phyloP scores from a whole-genome alignment of 2,113 vertebrate genomes.

The Pionites leucogaster region DNA sequence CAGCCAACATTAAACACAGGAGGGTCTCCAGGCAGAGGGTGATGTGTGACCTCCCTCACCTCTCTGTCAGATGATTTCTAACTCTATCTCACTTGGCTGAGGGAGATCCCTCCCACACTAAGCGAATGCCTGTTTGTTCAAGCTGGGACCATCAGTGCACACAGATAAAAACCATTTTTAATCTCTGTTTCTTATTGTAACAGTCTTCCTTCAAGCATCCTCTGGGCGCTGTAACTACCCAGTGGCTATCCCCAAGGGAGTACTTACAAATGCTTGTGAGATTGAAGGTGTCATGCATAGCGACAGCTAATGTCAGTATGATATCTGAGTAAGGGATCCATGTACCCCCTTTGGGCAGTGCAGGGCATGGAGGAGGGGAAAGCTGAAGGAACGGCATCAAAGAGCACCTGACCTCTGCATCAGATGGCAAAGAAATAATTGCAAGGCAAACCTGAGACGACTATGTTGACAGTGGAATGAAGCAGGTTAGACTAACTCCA shows the following conservation, averaged over 20 bases:
- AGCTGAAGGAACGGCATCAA: not conserved
- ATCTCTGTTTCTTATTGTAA: not conserved
- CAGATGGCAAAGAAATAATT: not conserved
- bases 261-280: not conserved
- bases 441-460: not conserved
- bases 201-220: not conserved
- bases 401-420: not conserved
- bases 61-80: conserved; percentile 4
- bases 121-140: not conserved
- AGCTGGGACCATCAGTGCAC: not conserved
- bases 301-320: not conserved
- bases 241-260: not conserved
- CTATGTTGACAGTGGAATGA: not conserved
- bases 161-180: not conserved
- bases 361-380: not conserved
- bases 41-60: conserved; percentile 9
- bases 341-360: not conserved
- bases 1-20: not conserved
- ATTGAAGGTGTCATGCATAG: not conserved
- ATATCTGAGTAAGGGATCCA: not conserved
- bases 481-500: not conserved
- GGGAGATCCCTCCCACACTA: conserved; percentile 24
- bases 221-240: not conserved
- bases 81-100: not conserved
- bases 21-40: conserved; percentile 3